Conservation (phyloP, 2,888 invertebrate species). For the Operophtera brumata region DNA sequence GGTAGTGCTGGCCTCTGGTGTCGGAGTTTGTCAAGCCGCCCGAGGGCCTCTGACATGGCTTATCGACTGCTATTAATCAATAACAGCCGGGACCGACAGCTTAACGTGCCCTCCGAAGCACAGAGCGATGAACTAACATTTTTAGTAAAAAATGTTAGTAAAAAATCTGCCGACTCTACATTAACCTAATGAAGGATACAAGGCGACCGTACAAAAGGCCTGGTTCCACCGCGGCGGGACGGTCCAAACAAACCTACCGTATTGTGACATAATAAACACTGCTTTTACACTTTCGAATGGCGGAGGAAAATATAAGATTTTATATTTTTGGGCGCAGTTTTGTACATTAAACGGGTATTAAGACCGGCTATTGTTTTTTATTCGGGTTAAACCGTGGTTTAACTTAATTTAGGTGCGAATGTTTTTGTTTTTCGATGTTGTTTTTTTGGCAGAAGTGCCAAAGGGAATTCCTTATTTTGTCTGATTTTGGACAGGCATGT, state of each 20-base stretch:
- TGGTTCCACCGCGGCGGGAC: constrained; percentile 35
- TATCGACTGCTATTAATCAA: no score
- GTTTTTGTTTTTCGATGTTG: background rate
- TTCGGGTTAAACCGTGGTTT: constrained; percentile 10
- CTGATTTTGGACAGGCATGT: no score
- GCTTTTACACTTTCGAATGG: constrained; percentile 26
- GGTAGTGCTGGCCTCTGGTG: no score
- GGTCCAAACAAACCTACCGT: constrained; percentile 33
- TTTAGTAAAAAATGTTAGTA: no score
- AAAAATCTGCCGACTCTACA: constrained; percentile 16
- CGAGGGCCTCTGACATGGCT: no score
- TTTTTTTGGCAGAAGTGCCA: background rate
- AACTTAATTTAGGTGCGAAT: background rate
- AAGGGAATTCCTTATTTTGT: no score
- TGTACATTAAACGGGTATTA: constrained; percentile 8
- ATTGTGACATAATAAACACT: constrained; percentile 38
- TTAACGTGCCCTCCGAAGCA: no score
- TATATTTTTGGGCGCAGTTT: constrained; percentile 20
- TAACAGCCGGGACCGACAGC: no score
- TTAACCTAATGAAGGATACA: constrained; percentile 50
- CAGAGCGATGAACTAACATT: no score
- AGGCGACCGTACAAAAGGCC: constrained; percentile 38
- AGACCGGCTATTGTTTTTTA: constrained; percentile 15
- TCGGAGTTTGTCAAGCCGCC: no score
- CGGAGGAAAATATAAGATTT: constrained; percentile 28